phyloP scores from a whole-genome alignment of 2,888 invertebrate species.

The Eupithecia subfuscata region DNA sequence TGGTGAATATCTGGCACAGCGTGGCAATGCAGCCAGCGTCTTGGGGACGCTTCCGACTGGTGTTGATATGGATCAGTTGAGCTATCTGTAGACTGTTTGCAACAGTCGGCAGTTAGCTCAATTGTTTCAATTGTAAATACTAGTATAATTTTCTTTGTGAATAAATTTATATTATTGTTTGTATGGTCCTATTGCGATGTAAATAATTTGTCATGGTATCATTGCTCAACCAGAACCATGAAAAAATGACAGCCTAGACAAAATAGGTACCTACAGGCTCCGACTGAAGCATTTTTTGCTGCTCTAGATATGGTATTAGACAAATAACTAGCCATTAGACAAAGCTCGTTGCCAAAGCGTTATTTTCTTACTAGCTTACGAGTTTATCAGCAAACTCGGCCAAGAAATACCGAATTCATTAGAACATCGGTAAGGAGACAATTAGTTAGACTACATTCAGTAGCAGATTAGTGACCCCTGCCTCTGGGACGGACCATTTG shows the following conservation, averaged over 20 bases:
- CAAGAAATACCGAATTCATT: constrained; percentile 38
- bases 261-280: not conserved
- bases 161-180: too few relatives aligned
- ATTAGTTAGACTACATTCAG: constrained; percentile 69
- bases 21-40: too few relatives aligned
- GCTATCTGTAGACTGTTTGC: too few relatives aligned
- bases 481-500: constrained; percentile 63
- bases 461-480: constrained; percentile 66
- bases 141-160: too few relatives aligned
- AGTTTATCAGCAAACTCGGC: constrained; percentile 21
- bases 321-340: constrained; percentile 6
- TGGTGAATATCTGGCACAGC: too few relatives aligned
- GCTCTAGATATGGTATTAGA: constrained; percentile 9
- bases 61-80: too few relatives aligned
- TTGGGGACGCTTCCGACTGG: too few relatives aligned
- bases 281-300: not conserved
- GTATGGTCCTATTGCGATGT: not conserved
- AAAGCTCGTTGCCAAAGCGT: not conserved
- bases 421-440: constrained; percentile 56
- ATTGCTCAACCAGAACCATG: not conserved
- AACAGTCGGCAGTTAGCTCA: too few relatives aligned
- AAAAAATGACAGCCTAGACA: not conserved
- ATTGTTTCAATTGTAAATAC: too few relatives aligned
- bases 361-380: constrained; percentile 1
- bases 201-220: not conserved